phyloP scores from a whole-genome alignment of 2,888 invertebrate species.

The Lumbricus terrestris region DNA sequence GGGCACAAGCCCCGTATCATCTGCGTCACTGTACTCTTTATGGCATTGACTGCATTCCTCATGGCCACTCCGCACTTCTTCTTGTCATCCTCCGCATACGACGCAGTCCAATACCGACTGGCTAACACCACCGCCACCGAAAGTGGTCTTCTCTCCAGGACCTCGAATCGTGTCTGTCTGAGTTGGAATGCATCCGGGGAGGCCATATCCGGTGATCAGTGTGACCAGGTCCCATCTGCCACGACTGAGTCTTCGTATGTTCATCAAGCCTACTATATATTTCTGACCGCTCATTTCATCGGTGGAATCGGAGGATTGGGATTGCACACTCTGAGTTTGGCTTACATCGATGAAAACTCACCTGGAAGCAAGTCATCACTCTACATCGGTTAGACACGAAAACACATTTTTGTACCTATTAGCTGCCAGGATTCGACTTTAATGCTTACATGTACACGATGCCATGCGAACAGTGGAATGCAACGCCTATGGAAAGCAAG shows the following conservation, averaged over 20 bases:
- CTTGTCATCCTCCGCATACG: not conserved
- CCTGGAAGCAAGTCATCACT: constrained; percentile 42
- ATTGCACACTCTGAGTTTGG: constrained; percentile 46
- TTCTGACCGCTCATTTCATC: constrained; percentile 33
- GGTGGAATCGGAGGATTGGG: constrained; percentile 35
- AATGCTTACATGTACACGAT: too few relatives aligned
- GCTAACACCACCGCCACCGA: not conserved
- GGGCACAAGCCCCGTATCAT: constrained; percentile 38
- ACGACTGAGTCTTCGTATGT: too few relatives aligned
- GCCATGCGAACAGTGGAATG: too few relatives aligned
- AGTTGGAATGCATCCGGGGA: not conserved
- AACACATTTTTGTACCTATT: not conserved
- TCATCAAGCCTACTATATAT: constrained; percentile 31
- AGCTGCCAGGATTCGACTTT: not conserved
- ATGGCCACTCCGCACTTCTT: constrained; percentile 37
- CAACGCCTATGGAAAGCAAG: too few relatives aligned
- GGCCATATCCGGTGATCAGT: not conserved
- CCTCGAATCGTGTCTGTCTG: not conserved
- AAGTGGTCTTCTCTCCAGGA: not conserved
- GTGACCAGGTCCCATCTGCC: too few relatives aligned
- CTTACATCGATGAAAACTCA: constrained; percentile 49
- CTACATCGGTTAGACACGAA: constrained; percentile 42
- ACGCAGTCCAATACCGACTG: not conserved
- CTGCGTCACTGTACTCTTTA: constrained; percentile 30
- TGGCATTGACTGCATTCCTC: constrained; percentile 30